A percentile compares a stretch with the other conserved stretches of the same genome.
These are phyloP conservation scores for Samia ricini DNA, from an alignment of 1,140 invertebrate species.

Conservation along the genomic window DNA sequence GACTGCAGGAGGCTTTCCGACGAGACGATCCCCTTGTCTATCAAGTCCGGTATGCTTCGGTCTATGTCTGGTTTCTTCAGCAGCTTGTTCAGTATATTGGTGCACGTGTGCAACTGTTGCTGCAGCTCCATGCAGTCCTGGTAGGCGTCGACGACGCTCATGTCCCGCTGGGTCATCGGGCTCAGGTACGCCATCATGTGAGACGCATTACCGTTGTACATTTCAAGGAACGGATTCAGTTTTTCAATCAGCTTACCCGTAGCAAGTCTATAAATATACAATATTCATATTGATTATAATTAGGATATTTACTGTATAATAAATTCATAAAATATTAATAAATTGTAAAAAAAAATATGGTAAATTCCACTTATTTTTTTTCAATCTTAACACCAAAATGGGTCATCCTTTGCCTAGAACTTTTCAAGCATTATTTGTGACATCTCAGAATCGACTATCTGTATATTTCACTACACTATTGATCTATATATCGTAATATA, in stretches of 20 bases:
- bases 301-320: too few relatives aligned
- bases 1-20: slow-evolving; percentile 76
- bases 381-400: too few relatives aligned
- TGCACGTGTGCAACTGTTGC: slow-evolving; percentile 69
- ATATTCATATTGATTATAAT: too few relatives aligned
- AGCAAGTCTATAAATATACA: slow-evolving; percentile 83
- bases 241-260: slow-evolving; percentile 88
- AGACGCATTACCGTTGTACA: slow-evolving; percentile 87
- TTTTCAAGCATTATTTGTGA: too few relatives aligned
- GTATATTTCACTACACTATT: too few relatives aligned
- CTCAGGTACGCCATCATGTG: slow-evolving; percentile 90
- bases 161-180: slow-evolving; percentile 81
- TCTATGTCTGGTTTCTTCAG: slow-evolving; percentile 45
- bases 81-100: slow-evolving; percentile 59
- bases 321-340: too few relatives aligned
- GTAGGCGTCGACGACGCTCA: slow-evolving; percentile 87
- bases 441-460: too few relatives aligned
- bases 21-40: slow-evolving; percentile 48
- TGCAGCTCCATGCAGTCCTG: slow-evolving; percentile 80
- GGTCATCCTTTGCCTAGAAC: too few relatives aligned
- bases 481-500: too few relatives aligned
- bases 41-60: slow-evolving; percentile 43
- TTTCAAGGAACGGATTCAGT: slow-evolving; percentile 85
- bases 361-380: too few relatives aligned
- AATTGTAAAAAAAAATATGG: too few relatives aligned